Evolutionary conservation across 2,113 vertebrate genomes (phyloP), one percentile per base, ranked within the genome.

Genomic region (Sarotherodon lohbergeri): DNA sequence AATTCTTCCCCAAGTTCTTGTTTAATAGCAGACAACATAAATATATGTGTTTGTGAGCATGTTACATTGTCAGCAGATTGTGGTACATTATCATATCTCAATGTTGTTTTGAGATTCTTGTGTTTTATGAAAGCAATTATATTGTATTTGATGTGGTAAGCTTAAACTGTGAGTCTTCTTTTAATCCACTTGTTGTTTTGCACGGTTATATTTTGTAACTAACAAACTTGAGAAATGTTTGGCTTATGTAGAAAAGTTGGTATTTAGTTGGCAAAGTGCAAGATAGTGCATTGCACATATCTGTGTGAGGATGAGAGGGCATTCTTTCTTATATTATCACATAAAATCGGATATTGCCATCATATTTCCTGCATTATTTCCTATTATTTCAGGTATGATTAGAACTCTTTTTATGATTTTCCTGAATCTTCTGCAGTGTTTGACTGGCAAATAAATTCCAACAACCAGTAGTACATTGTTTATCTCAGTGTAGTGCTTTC

Each of bases 281-380:
- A 63, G 0, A 63, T 6, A 63, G 32, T 63, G 29, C 16, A 34
- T 9, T 19, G 29, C 17, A 34, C 32, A 63, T 19, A n/a, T 61
- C 27, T 17, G 57, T 6, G 57, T 10, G 29, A 61, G 29, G 57
- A 61, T 6, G 57, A 61, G 57, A 34, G 14, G 1, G 3, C 16
- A 61, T 17, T 17, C 3, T 34, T 61, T 61, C 57, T 32, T 16
- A 29, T 29, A 16, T 16, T 59, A 16, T 29, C 13, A 59, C 27
- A 16, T 59, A 16, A 59, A 5, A 59, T 29, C 12, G 0, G 56
- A 57, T 59, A 16, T 61, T 9, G 8, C 0, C 29, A 61, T 34
- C 29, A 17, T 10, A 17, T 34, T 6, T 61, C 13, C 24, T 59
- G 56, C 24, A 59, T 59, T 16, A 14, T 59, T 61, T 32, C 57